Conservation (phyloP, 2,113 vertebrate genomes). For the Oreochromis tanganicae region DNA sequence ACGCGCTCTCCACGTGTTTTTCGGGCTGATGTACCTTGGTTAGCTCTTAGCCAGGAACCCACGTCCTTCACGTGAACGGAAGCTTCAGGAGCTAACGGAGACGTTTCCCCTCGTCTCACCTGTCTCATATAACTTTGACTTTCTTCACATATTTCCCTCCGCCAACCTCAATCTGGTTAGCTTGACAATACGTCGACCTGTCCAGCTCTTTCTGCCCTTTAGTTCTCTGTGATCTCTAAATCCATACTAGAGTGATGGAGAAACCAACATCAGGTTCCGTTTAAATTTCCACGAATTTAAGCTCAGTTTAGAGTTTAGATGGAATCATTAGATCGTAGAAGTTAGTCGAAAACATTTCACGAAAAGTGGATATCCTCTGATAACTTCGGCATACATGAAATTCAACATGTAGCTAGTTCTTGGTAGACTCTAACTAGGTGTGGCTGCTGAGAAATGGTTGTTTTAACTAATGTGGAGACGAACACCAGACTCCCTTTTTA, state of each 20-base stretch:
- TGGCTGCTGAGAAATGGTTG: background rate
- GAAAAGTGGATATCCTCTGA: background rate
- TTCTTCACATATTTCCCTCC: background rate
- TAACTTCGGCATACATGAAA: background rate
- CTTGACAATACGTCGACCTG: background rate
- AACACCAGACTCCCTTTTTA: background rate
- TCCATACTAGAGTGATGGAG: background rate
- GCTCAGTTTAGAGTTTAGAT: background rate
- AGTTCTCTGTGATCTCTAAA: background rate
- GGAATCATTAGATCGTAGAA: background rate
- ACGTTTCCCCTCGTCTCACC: background rate
- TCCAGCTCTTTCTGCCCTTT: background rate
- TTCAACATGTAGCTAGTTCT: background rate
- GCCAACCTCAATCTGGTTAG: background rate
- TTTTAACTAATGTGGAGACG: background rate
- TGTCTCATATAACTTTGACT: background rate
- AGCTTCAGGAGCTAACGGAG: background rate
- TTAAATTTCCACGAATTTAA: background rate
- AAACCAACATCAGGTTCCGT: background rate
- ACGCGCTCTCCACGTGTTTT: rapidly evolving
- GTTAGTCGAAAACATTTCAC: background rate
- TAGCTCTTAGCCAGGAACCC: slow-evolving; percentile 4
- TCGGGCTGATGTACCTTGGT: background rate
- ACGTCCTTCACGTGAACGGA: slow-evolving; percentile 17
- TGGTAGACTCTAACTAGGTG: background rate